Conservation (phyloP, 2,888 invertebrate species). For the Aporophyla lueneburgensis region DNA sequence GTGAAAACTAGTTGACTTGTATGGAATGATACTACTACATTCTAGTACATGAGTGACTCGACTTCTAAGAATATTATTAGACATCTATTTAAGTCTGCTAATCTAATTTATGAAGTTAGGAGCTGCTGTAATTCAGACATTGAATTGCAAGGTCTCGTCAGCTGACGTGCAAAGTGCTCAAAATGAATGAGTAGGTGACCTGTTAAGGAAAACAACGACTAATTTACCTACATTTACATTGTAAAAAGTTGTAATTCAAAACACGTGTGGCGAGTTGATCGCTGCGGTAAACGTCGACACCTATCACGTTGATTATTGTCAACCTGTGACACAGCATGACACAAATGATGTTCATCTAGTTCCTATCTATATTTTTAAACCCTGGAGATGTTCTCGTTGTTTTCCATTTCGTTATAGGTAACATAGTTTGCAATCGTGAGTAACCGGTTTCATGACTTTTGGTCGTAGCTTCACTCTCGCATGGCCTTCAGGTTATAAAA, state of each 20-base stretch:
- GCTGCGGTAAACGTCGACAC: constrained; percentile 52
- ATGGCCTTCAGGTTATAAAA: constrained; percentile 44
- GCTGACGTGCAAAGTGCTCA: neutral
- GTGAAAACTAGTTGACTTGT: constrained; percentile 58
- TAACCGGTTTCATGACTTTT: constrained; percentile 51
- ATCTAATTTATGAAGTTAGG: constrained; percentile 38
- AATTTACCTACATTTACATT: constrained; percentile 29
- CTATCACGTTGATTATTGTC: constrained; percentile 43
- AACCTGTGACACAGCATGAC: constrained; percentile 35
- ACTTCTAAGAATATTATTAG: constrained; percentile 39
- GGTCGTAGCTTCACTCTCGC: constrained; percentile 25
- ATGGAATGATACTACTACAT: constrained; percentile 54
- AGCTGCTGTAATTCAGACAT: constrained; percentile 6
- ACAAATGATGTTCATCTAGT: constrained; percentile 13
- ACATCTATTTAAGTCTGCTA: constrained; percentile 24
- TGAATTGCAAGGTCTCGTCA: constrained; percentile 16
- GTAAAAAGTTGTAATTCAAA: constrained; percentile 46
- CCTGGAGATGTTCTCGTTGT: neutral
- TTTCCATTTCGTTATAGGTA: constrained; percentile 11
- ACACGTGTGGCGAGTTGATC: constrained; percentile 53
- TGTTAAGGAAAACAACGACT: constrained; percentile 28
- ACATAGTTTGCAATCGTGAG: constrained; percentile 22
- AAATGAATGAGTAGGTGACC: constrained; percentile 22
- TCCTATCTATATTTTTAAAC: constrained; percentile 11
- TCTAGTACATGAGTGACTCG: constrained; percentile 32